Evolutionary conservation across 2,888 invertebrate genomes (phyloP).

Genomic region (Nomada goodeniana): DNA sequence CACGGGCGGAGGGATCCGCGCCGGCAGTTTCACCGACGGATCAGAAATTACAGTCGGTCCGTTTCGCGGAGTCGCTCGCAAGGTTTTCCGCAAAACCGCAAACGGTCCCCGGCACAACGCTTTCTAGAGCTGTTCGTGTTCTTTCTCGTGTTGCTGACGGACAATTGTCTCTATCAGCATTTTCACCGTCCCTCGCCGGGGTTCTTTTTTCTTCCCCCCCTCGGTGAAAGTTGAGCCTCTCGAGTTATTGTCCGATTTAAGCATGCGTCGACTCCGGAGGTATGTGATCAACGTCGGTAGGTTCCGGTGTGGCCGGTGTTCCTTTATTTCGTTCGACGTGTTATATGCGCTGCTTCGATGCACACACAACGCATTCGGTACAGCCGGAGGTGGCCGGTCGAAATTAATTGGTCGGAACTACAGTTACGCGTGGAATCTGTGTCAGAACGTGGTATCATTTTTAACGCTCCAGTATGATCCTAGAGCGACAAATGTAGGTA

Average conservation of each 20-base stretch:
- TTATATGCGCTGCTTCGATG: slow-evolving; percentile 53
- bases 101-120: slow-evolving; percentile 25
- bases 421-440: slow-evolving; percentile 69
- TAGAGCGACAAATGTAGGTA: slow-evolving; percentile 2
- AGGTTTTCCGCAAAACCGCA: slow-evolving; percentile 45
- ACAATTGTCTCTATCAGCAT: slow-evolving; percentile 48
- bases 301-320: slow-evolving; percentile 37
- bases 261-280: slow-evolving; percentile 24
- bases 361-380: slow-evolving; percentile 49
- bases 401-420: slow-evolving; percentile 72
- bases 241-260: slow-evolving; percentile 29
- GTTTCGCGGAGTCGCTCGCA: slow-evolving; percentile 9
- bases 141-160: slow-evolving; percentile 31
- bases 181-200: slow-evolving; percentile 42
- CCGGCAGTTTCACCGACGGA: slow-evolving; percentile 2
- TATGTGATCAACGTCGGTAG: slow-evolving; percentile 1
- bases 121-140: slow-evolving; percentile 45
- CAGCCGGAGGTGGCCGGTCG: slow-evolving; percentile 51
- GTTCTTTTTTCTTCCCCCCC: slow-evolving; percentile 8
- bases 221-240: slow-evolving; percentile 61
- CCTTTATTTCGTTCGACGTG: slow-evolving; percentile 50
- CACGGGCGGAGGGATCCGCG: not conserved
- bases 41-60: slow-evolving; percentile 16
- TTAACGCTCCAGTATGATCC: slow-evolving; percentile 48
- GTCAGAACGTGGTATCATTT: slow-evolving; percentile 54